Conservation (phyloP, 1,140 invertebrate species). For the Brachionus asplanchnoidis region DNA sequence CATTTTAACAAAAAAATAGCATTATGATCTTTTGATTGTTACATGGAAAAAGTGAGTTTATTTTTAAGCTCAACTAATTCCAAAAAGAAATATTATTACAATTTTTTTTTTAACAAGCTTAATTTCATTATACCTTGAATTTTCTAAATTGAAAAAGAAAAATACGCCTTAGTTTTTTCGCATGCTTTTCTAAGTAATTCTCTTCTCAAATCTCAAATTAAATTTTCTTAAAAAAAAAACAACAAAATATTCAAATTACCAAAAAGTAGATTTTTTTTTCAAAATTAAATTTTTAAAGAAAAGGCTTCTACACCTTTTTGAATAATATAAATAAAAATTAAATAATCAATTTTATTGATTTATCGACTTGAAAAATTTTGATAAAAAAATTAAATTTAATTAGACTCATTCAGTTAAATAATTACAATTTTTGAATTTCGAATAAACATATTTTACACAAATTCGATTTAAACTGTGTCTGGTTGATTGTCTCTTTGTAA, state of each 20-base stretch:
- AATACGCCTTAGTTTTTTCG: no score
- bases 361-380: neutral
- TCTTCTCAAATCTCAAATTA: no score
- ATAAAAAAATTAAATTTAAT: neutral
- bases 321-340: neutral
- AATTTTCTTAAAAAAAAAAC: neutral
- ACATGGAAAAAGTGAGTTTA: no score
- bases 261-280: neutral
- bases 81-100: no score
- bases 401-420: neutral
- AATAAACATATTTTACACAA: neutral
- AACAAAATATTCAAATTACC: neutral
- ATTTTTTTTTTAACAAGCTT: no score
- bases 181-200: no score
- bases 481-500: constrained; percentile 27
- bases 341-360: constrained; percentile 1
- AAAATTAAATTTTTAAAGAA: neutral
- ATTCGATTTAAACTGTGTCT: neutral
- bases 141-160: no score
- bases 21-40: no score
- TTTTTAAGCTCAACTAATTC: no score
- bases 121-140: no score
- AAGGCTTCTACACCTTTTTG: constrained; percentile 14
- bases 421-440: neutral
- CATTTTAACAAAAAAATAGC: no score